A percentile compares a stretch with the other conserved stretches of the same genome.
Evolutionary conservation across 2,888 invertebrate genomes (phyloP).

Genomic region (Pristionchus exspectatus): DNA sequence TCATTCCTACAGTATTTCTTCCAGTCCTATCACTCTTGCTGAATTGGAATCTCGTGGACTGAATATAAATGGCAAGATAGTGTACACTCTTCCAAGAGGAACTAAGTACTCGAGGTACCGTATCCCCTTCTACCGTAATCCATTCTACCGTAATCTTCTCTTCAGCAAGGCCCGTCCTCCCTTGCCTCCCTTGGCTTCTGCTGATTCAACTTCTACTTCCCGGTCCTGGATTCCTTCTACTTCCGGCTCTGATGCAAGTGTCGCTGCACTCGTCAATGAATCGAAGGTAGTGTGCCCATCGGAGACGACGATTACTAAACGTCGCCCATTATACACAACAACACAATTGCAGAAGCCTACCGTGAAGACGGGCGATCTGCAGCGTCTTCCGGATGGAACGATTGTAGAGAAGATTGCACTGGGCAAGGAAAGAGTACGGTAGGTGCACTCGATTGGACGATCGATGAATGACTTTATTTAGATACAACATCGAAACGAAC

Average conservation of each 20-base stretch:
- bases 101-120: constrained; percentile 20
- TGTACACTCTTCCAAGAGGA: constrained; percentile 26
- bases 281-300: neutral
- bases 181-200: neutral
- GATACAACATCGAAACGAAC: constrained; percentile 35
- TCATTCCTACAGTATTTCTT: neutral
- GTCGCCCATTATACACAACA: constrained; percentile 12
- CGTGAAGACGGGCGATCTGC: neutral
- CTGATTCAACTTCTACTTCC: constrained; percentile 27
- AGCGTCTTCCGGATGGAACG: constrained; percentile 30
- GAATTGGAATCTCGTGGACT: constrained; percentile 53
- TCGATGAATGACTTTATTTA: constrained; percentile 14
- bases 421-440: constrained; percentile 43
- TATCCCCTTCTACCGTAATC: neutral
- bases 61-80: constrained; percentile 45
- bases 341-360: constrained; percentile 12
- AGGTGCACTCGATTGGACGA: neutral
- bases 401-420: constrained; percentile 27
- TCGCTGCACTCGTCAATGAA: constrained; percentile 23
- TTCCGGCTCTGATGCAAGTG: neutral
- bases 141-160: constrained; percentile 6
- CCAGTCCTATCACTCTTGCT: constrained; percentile 41
- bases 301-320: neutral
- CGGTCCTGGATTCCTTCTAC: neutral
- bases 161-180: neutral